These are phyloP conservation scores for Pseudomugil tenellus DNA, from an alignment of 2,797 vertebrate species.

Conservation along the genomic window DNA sequence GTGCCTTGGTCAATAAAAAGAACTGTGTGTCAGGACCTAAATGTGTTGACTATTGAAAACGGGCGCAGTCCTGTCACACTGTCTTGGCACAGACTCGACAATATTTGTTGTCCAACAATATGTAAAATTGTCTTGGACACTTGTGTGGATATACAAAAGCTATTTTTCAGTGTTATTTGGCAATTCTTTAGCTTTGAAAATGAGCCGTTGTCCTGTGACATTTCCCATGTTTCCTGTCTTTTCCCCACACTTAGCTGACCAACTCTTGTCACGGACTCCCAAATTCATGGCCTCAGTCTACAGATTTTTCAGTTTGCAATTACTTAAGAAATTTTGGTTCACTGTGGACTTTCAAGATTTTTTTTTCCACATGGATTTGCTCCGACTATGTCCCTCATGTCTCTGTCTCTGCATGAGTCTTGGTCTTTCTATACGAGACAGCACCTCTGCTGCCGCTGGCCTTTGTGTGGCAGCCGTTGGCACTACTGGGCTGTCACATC, in stretches of 20 bases:
- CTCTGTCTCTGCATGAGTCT: conserved; percentile 9
- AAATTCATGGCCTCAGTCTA: neutral
- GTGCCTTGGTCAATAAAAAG: neutral
- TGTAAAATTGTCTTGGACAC: neutral
- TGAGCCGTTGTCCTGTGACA: neutral
- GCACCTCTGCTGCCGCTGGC: conserved; percentile 77
- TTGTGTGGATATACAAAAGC: neutral
- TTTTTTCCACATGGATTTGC: conserved; percentile 3
- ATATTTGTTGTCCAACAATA: neutral
- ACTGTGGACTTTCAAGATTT: conserved; percentile 16
- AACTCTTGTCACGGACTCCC: neutral
- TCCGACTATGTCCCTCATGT: conserved; percentile 19
- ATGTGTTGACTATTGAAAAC: neutral
- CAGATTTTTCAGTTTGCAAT: neutral
- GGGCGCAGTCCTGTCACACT: neutral
- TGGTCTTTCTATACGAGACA: conserved; percentile 50
- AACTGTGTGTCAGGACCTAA: neutral
- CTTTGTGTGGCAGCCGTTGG: conserved; percentile 83
- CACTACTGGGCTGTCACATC: conserved; percentile 84
- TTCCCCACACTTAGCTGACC: neutral
- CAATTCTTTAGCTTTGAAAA: neutral
- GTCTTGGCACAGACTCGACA: neutral
- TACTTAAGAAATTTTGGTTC: neutral
- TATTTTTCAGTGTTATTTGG: neutral
- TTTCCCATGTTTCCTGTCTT: neutral